These are phyloP conservation scores for Chloromyia formosa DNA, from an alignment of 2,888 invertebrate species.

Conservation along the genomic window DNA sequence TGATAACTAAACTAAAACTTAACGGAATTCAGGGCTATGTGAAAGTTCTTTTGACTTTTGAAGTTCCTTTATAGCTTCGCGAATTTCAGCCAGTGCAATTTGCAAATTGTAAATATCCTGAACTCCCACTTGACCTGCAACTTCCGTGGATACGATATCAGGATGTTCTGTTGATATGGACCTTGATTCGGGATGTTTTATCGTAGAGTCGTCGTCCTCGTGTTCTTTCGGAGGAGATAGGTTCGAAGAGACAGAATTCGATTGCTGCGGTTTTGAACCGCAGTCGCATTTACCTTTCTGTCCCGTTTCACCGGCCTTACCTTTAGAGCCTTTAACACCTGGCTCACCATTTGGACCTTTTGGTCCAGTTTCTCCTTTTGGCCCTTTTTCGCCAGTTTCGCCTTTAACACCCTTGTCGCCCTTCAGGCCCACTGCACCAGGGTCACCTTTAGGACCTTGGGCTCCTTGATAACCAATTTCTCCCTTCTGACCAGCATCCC, in stretches of 20 bases:
- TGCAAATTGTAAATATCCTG: conserved; percentile 8
- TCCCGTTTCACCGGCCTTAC: not conserved
- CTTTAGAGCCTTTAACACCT: not conserved
- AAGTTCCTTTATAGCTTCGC: conserved; percentile 10
- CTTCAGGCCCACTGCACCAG: not conserved
- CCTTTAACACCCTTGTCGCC: conserved; percentile 1
- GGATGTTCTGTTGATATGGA: not conserved
- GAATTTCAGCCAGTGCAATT: conserved; percentile 15
- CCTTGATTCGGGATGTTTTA: not conserved
- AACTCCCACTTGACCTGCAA: not conserved
- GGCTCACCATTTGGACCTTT: not conserved
- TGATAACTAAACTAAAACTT: no score
- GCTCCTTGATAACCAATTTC: not conserved
- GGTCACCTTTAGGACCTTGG: not conserved
- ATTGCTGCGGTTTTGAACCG: no score
- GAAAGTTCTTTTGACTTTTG: not conserved
- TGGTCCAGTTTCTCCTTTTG: not conserved
- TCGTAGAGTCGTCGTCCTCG: no score
- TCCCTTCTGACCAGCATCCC: not conserved
- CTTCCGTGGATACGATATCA: not conserved
- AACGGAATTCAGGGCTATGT: no score
- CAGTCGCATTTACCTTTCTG: not conserved
- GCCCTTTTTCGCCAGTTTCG: not conserved
- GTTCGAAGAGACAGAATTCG: no score
- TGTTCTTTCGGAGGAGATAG: no score